These are phyloP conservation scores for Ceyx melanurus DNA, from an alignment of 2,113 vertebrate genomes.

Conservation along the genomic window DNA sequence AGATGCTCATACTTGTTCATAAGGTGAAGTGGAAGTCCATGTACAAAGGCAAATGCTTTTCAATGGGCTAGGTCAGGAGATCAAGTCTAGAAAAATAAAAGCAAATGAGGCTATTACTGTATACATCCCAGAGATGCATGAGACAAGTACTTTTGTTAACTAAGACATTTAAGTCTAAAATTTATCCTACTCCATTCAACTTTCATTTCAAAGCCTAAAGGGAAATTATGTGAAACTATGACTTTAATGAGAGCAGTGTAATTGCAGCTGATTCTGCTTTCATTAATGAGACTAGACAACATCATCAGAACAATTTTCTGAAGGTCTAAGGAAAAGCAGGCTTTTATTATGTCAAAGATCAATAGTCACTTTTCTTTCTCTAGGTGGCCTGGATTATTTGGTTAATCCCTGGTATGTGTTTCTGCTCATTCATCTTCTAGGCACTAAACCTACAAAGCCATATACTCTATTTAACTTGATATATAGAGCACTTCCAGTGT, in stretches of 20 bases:
- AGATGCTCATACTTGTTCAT: background rate
- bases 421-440: background rate
- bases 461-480: background rate
- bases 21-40: rapidly evolving
- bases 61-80: background rate
- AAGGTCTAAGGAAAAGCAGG: background rate
- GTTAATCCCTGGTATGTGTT: background rate
- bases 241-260: background rate
- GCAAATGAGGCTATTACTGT: background rate
- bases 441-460: background rate
- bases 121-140: background rate
- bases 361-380: background rate
- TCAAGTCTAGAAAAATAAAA: background rate
- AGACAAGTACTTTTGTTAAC: background rate
- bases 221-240: background rate
- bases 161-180: background rate
- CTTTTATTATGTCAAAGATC: background rate
- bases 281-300: background rate
- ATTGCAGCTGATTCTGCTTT: background rate
- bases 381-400: background rate
- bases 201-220: background rate
- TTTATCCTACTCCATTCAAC: background rate
- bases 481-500: background rate
- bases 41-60: background rate
- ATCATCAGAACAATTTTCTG: background rate